Conservation (phyloP, 1,140 invertebrate genomes). For the Dinoponera quadriceps region DNA sequence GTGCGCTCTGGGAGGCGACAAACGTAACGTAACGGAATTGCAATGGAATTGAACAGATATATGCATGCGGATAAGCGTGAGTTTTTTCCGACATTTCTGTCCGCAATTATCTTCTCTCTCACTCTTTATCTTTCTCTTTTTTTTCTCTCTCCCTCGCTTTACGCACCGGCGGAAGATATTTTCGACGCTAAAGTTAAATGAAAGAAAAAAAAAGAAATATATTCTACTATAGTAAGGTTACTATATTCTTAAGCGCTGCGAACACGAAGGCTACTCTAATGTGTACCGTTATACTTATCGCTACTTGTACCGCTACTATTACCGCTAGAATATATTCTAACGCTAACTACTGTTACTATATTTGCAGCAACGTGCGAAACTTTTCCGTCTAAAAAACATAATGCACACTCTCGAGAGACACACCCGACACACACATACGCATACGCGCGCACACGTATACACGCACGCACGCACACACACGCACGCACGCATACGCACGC, state of each 20-base stretch:
- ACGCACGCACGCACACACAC: background rate
- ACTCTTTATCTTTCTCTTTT: slow-evolving; percentile 4
- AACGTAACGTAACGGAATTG: slow-evolving; percentile 29
- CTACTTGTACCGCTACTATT: slow-evolving; percentile 72
- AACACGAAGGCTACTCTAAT: slow-evolving; percentile 65
- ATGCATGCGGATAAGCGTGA: slow-evolving; percentile 19
- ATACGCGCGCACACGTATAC: slow-evolving; percentile 10
- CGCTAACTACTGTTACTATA: slow-evolving; percentile 71
- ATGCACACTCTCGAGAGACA: slow-evolving; percentile 48
- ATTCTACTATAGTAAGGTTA: slow-evolving; percentile 68
- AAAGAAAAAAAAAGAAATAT: slow-evolving; percentile 50
- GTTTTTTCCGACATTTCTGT: slow-evolving; percentile 49
- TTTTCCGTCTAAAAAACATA: slow-evolving; percentile 65
- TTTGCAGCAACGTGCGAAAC: slow-evolving; percentile 64
- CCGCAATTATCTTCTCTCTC: slow-evolving; percentile 42
- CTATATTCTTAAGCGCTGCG: slow-evolving; percentile 71
- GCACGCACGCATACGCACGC: background rate
- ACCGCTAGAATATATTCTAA: slow-evolving; percentile 67
- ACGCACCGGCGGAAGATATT: slow-evolving; percentile 31
- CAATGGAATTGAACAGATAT: slow-evolving; percentile 50
- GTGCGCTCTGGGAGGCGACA: slow-evolving; percentile 13
- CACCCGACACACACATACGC: slow-evolving; percentile 31
- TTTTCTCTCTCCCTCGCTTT: slow-evolving; percentile 18
- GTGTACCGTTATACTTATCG: slow-evolving; percentile 70
- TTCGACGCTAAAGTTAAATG: slow-evolving; percentile 50